phyloP scores from a whole-genome alignment of 2,113 vertebrate genomes.

The Gracilinanus agilis region DNA sequence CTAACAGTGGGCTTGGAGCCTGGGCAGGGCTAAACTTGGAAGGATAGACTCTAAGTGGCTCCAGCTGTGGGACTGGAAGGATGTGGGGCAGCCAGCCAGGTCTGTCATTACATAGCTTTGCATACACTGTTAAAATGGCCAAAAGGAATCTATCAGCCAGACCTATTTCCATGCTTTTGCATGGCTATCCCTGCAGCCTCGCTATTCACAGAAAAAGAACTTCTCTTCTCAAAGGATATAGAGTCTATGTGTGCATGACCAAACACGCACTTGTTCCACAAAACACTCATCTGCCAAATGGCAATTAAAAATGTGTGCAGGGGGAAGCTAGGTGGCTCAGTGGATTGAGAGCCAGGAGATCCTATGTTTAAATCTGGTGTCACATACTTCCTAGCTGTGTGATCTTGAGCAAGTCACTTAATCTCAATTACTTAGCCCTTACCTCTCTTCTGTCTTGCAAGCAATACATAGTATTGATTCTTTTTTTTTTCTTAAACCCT shows the following conservation, averaged over 20 bases:
- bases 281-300: neutral
- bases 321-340: too few species aligned
- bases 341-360: too few species aligned
- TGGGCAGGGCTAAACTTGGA: neutral
- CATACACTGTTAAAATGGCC: neutral
- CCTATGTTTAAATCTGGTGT: too few species aligned
- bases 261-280: neutral
- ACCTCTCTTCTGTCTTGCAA: too few species aligned
- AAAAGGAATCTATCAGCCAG: neutral
- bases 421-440: too few species aligned
- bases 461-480: too few species aligned
- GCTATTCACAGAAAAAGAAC: neutral
- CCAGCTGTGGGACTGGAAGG: neutral
- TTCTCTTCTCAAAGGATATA: neutral
- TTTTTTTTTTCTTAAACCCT: too few species aligned
- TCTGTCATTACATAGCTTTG: neutral
- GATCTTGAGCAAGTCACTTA: too few species aligned
- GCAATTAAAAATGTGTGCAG: neutral
- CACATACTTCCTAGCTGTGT: too few species aligned
- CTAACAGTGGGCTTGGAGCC: neutral
- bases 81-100: neutral
- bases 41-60: neutral
- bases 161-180: neutral
- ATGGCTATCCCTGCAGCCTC: neutral
- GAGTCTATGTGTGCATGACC: neutral